Base-by-base conservation (phyloP, 2,888 invertebrate genomes). In the Doris montereyensis region DNA sequence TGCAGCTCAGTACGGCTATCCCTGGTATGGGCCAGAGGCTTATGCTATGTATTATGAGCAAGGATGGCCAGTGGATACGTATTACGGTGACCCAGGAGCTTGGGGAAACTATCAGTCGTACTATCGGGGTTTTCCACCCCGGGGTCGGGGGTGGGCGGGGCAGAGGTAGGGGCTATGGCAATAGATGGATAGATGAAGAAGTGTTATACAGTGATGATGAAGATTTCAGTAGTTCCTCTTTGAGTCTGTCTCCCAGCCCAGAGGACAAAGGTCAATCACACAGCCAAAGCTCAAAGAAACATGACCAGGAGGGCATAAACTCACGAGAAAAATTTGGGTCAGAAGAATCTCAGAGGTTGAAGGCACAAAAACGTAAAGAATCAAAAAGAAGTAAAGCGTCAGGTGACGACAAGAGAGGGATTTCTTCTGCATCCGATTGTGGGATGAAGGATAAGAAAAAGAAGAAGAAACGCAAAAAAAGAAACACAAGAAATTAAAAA, bases 81-180 rank as follows among this genome's bases (percentile, higher is more conserved):
- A 76, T 35, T 82, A 80, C 57, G 81, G 76, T n/a, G 80, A 78
- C 10, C 81, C 79, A n/a, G 81, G 82, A 75, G 83, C 82, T 3
- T 82, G 83, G 77, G 80, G 79, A 41, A 74, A 71, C 10, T 60
- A 82, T 74, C 70, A 81, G 26, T 71, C 79, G n/a, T 77, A 62
- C 68, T 82, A 82, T 34, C 77, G 76, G 4, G 82, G 80, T 8
- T 80, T 78, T 21, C 79, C 76, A 34, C 81, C 75, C 65, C 82
- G 81, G 3, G 71, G 41, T 26, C 76, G 80, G 34, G 79, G 81
- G 78, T 71, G 80, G 76, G 78, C 80, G 73, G 68, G 78, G 21
- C 8, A 13, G 62, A 1, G 60, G 67, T 10, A 35, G 68, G 41
- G 80, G 65, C 1, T 30, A 73, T 30, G 76, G 75, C 2, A 28